A percentile compares a stretch with the other conserved stretches of the same genome.
These are phyloP conservation scores for Pterocles orientalis DNA, from an alignment of 2,113 vertebrate species.

Conservation along the genomic window DNA sequence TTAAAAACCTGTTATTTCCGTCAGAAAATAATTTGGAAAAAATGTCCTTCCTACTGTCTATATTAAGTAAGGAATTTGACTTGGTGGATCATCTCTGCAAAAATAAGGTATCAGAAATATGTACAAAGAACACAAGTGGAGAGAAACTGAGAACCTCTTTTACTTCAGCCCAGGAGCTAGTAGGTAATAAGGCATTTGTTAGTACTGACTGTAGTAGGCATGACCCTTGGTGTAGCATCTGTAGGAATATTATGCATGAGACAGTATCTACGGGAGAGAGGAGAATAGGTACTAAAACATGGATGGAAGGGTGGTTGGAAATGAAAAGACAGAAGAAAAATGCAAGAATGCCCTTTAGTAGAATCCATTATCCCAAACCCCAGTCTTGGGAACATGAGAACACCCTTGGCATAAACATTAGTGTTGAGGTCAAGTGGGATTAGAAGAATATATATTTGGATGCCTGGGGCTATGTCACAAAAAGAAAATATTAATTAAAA, in stretches of 20 bases:
- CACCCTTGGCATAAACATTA: constrained; percentile 70
- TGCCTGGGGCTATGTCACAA: constrained; percentile 44
- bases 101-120: neutral
- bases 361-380: constrained; percentile 67
- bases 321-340: constrained; percentile 52
- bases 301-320: constrained; percentile 21
- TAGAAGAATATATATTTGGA: constrained; percentile 66
- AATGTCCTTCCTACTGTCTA: neutral
- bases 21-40: neutral
- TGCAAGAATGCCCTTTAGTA: constrained; percentile 61
- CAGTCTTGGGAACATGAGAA: constrained; percentile 62
- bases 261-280: neutral
- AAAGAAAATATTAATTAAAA: constrained; percentile 72
- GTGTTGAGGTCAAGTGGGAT: constrained; percentile 71
- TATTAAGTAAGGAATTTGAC: neutral
- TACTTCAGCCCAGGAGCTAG: neutral
- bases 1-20: neutral
- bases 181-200: constrained; percentile 1
- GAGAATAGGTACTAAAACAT: constrained; percentile 35
- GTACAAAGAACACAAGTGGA: neutral
- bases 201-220: neutral
- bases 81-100: neutral
- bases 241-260: constrained; percentile 33
- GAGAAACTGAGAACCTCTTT: neutral
- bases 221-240: neutral